A percentile compares a stretch with the other conserved stretches of the same genome.
Evolutionary conservation across 2,113 vertebrate species (phyloP).

Genomic region (Sminthopsis crassicaudata): DNA sequence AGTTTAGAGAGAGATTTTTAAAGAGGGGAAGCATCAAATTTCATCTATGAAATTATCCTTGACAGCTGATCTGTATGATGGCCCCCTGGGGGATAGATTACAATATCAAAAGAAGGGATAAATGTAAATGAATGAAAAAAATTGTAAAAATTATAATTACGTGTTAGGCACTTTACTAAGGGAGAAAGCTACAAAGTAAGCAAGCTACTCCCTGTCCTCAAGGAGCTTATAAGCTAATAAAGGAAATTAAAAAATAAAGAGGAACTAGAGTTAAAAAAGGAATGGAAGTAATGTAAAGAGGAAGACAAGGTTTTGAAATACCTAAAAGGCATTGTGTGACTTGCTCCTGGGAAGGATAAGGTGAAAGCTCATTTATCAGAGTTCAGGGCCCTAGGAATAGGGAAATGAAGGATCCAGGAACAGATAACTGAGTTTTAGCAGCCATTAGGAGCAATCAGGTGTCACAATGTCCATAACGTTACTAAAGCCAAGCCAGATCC

Average conservation of each 20-base stretch:
- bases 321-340: background rate
- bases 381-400: background rate
- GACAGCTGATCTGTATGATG: background rate
- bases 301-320: background rate
- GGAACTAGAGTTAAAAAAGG: background rate
- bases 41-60: background rate
- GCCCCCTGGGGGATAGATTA: background rate
- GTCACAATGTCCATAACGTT: background rate
- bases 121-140: background rate
- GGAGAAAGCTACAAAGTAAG: background rate
- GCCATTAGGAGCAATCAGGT: background rate
- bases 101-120: background rate
- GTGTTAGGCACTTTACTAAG: background rate
- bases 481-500: background rate
- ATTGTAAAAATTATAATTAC: background rate
- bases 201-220: background rate
- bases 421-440: background rate
- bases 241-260: background rate
- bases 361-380: background rate
- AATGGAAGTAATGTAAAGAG: background rate
- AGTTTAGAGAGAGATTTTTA: background rate
- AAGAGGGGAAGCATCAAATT: background rate
- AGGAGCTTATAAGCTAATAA: background rate
- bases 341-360: background rate
- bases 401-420: background rate